A percentile compares a stretch with the other conserved stretches of the same genome.
Evolutionary conservation across 2,888 invertebrate species (phyloP).

Genomic region (Galeopsomyia nigrocyanea): DNA sequence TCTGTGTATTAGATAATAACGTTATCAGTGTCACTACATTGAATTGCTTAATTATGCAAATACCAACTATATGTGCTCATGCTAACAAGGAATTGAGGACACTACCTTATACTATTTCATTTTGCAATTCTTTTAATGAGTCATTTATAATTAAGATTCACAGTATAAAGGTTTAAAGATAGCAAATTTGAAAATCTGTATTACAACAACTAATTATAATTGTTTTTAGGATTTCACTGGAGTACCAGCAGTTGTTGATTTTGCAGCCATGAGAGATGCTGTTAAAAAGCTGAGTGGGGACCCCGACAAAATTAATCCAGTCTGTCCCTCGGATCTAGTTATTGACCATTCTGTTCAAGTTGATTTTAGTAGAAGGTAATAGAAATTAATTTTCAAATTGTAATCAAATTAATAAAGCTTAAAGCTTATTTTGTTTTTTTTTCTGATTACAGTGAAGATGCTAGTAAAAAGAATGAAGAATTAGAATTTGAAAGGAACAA

Average conservation of each 20-base stretch:
- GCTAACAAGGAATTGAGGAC: constrained; percentile 4
- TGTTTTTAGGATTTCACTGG: constrained; percentile 87
- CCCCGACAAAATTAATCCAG: constrained; percentile 94
- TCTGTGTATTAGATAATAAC: not conserved
- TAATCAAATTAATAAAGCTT: constrained; percentile 22
- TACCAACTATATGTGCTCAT: constrained; percentile 21
- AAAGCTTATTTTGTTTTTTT: constrained; percentile 9
- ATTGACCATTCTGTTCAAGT: constrained; percentile 99
- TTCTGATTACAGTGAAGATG: constrained; percentile 77
- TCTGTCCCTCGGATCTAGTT: constrained; percentile 97
- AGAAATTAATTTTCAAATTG: constrained; percentile 13
- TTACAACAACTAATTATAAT: constrained; percentile 8
- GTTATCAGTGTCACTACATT: constrained; percentile 12
- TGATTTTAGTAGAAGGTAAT: constrained; percentile 80
- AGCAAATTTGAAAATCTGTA: not conserved
- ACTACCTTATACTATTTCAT: not conserved
- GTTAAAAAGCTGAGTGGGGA: constrained; percentile 88
- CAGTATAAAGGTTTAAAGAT: too few species aligned
- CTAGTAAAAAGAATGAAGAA: constrained; percentile 92
- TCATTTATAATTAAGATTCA: not conserved
- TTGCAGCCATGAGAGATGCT: constrained; percentile 98
- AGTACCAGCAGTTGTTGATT: constrained; percentile 98
- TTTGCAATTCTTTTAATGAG: constrained; percentile 5
- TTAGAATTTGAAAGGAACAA: constrained; percentile 95
- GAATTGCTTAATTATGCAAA: constrained; percentile 24